These are phyloP conservation scores for Gymnothorax reevesii DNA, from an alignment of 2,797 vertebrate genomes.

Conservation along the genomic window DNA sequence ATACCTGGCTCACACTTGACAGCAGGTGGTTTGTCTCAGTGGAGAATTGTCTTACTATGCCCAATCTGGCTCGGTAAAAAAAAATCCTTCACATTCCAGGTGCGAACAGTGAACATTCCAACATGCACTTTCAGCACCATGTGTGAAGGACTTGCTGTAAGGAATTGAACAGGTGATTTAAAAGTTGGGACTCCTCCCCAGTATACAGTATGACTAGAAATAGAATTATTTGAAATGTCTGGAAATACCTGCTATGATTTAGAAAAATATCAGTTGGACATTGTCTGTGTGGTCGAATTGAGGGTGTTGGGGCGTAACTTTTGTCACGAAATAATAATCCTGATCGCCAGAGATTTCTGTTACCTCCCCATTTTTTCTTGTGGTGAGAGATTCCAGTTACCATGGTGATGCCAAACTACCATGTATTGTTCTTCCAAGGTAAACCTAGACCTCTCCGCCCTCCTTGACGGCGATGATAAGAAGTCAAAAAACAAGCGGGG, in stretches of 20 bases:
- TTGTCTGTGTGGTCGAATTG: not conserved
- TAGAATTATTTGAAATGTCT: not conserved
- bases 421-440: conserved; percentile 71
- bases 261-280: not conserved
- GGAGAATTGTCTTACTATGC: not conserved
- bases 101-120: not conserved
- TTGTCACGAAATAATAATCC: conserved; percentile 75
- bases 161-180: not conserved
- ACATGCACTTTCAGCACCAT: not conserved
- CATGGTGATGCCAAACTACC: conserved; percentile 74
- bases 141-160: not conserved
- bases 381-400: conserved; percentile 58
- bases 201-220: not conserved
- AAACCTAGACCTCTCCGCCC: conserved; percentile 93
- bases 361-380: conserved; percentile 64
- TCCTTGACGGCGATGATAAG: conserved; percentile 95
- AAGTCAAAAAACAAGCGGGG: conserved; percentile 98
- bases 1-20: not conserved
- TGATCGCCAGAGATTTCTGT: conserved; percentile 71
- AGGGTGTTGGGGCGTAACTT: not conserved
- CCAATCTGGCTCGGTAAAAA: not conserved
- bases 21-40: not conserved
- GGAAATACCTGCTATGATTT: not conserved
- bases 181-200: not conserved
- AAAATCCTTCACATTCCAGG: not conserved